phyloP scores from a whole-genome alignment of 2,113 vertebrate genomes.

The Cercocebus atys region DNA sequence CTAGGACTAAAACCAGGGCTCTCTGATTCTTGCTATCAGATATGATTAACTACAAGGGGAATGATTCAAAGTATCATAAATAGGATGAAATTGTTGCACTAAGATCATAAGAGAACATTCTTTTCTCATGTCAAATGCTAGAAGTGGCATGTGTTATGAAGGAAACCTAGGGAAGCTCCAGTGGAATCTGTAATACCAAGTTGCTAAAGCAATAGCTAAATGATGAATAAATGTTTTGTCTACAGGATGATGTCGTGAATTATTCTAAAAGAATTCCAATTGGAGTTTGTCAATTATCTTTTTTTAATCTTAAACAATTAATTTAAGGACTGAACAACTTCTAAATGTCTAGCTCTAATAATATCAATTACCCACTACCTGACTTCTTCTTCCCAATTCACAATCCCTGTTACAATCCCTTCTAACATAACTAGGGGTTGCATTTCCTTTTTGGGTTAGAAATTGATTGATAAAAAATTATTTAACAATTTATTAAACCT shows the following conservation, averaged over 20 bases:
- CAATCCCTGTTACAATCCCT: neutral
- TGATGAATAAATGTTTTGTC: neutral
- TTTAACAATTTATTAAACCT: slow-evolving; percentile 3
- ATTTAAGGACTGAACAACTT: neutral
- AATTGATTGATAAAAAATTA: neutral
- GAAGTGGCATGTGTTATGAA: neutral
- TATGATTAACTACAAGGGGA: neutral
- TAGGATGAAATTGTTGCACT: neutral
- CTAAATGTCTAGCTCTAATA: neutral
- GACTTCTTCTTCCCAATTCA: neutral
- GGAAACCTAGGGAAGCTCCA: neutral
- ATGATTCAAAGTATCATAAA: neutral
- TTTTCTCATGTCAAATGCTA: neutral
- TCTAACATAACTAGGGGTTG: neutral
- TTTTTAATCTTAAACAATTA: neutral
- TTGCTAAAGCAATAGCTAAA: neutral
- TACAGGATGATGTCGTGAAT: neutral
- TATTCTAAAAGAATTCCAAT: neutral
- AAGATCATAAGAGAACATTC: neutral
- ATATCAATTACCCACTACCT: neutral
- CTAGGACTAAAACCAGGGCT: neutral
- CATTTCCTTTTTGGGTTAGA: neutral
- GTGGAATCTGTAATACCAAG: neutral
- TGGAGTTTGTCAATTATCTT: neutral
- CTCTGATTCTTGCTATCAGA: neutral